Base-by-base conservation (phyloP, 2,888 invertebrate species). In the Apotomis capreana region DNA sequence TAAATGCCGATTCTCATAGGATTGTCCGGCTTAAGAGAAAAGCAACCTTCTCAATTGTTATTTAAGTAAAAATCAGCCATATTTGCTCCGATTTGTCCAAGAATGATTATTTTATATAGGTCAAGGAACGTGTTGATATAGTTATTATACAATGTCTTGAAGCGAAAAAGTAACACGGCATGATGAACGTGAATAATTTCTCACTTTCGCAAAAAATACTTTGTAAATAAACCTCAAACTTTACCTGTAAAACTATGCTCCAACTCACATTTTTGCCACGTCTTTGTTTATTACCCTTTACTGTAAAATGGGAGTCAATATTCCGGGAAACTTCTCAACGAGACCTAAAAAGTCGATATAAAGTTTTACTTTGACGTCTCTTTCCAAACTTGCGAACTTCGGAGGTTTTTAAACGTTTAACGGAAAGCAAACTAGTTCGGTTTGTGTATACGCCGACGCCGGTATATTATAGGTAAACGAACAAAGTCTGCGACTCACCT, bases 231-330 rank as follows among this genome's bases (percentile, higher is more conserved):
- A 54, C 37, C 40, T 63, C 63, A 69, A 36, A 69, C 36, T 62
- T 69, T 55, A 40, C 58, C 10, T 69, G 9, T 57, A 64, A 64
- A 64, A 64, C 59, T 36, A n/a, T 64, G 52, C 15, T 44, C 58
- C 51, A 59, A 64, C 52, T 64, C 40, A 51, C 63, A 12, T 44
- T 65, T 65, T 59, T 40, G 59, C 46, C 55, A 15, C 65, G 5
- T 49, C 49, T 61, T 55, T 65, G 70, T 65, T 67, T 60, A 37
- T 60, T 59, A 55, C 65, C 51, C 59, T 60, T 65, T 54, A 46
- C 54, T 59, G 64, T 60, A n/a, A 64, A 60, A 60, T 55, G 70
- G 65, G 54, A 44, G 59, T 49, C 70, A 49, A 60, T 70, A 60
- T 65, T 12, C 60, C 60, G 60, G 12, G 51, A 6, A 70, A 67